These are phyloP conservation scores for Formica exsecta DNA, from an alignment of 1,140 invertebrate genomes.

Conservation along the genomic window DNA sequence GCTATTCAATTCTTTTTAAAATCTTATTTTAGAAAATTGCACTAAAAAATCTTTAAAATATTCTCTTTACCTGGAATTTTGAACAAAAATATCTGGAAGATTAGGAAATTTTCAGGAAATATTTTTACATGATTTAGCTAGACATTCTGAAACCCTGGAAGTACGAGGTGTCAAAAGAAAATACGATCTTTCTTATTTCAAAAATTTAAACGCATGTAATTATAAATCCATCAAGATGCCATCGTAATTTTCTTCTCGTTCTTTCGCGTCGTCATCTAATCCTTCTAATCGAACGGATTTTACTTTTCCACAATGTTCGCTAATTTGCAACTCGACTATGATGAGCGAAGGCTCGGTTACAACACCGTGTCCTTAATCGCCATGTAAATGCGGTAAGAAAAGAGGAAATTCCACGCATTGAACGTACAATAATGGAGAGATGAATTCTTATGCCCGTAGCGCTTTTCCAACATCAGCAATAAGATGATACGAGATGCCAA, in stretches of 20 bases:
- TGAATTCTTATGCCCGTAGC: background rate
- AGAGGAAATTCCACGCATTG: background rate
- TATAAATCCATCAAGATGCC: background rate
- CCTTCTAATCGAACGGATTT: background rate
- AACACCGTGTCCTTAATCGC: constrained; percentile 48
- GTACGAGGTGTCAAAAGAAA: no score
- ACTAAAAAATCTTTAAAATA: no score
- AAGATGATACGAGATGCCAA: constrained; percentile 28
- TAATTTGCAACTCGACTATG: constrained; percentile 22
- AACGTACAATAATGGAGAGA: background rate
- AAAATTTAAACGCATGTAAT: background rate
- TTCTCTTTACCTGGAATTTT: no score
- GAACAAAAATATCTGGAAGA: no score
- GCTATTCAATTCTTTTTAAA: no score
- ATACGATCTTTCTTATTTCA: background rate
- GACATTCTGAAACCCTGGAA: no score
- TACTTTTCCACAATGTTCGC: background rate
- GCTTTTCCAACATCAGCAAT: background rate
- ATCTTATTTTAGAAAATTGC: no score
- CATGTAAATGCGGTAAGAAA: background rate
- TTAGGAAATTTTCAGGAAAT: no score
- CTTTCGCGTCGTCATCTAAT: background rate
- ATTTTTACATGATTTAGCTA: no score
- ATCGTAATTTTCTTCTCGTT: background rate
- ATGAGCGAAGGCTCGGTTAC: background rate